These are phyloP conservation scores for Camelus dromedarius DNA, from an alignment of 2,113 vertebrate genomes.

Conservation along the genomic window DNA sequence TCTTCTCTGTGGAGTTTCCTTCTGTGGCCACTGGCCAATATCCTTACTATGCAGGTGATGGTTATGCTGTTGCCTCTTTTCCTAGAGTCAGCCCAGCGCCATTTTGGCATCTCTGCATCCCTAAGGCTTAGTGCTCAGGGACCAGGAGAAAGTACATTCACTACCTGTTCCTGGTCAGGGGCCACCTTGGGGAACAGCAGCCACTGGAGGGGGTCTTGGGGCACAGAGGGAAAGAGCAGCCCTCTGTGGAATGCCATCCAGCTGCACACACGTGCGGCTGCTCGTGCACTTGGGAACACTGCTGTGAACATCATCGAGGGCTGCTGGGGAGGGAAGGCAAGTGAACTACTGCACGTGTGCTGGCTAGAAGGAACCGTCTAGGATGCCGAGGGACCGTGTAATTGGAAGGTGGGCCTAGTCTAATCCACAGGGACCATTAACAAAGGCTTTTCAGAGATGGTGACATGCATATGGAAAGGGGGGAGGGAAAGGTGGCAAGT, in stretches of 20 bases:
- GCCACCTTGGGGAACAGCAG: neutral
- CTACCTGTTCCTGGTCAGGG: too few relatives aligned
- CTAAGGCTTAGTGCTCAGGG: neutral
- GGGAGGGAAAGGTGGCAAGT: neutral
- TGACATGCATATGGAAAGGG: neutral
- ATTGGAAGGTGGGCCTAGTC: neutral
- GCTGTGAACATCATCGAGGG: too few relatives aligned
- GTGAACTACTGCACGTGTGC: neutral
- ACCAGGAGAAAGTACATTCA: neutral
- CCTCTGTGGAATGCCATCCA: neutral
- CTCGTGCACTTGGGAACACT: accelerated
- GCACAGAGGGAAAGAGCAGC: neutral
- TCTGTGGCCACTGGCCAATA: neutral
- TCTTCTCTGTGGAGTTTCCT: neutral
- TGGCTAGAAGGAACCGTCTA: neutral
- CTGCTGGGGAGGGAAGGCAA: neutral
- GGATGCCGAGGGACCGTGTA: neutral
- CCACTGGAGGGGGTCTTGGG: neutral
- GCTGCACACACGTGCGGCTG: accelerated
- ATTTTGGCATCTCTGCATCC: neutral
- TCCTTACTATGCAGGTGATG: neutral
- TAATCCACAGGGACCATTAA: neutral
- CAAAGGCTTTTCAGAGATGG: neutral
- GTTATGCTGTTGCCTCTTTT: neutral
- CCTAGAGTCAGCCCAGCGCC: neutral